These are phyloP conservation scores for Trematomus loennbergii DNA, from an alignment of 2,113 vertebrate genomes.

Conservation along the genomic window DNA sequence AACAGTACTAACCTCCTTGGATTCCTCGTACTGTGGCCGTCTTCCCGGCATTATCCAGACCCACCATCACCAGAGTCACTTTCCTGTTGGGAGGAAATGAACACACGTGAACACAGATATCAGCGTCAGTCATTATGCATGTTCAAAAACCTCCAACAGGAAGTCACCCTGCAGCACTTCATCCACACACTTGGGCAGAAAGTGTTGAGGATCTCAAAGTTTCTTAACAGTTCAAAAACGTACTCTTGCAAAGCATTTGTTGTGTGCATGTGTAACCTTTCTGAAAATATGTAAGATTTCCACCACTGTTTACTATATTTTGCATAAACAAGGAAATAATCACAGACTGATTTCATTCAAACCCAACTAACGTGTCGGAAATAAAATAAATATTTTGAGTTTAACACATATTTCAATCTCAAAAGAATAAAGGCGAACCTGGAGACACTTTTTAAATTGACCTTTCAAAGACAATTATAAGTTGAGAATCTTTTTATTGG, in stretches of 20 bases:
- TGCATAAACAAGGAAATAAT: too few relatives aligned
- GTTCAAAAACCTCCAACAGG: too few relatives aligned
- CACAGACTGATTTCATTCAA: background rate
- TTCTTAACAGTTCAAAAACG: background rate
- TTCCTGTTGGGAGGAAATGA: conserved; percentile 84
- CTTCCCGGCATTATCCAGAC: conserved; percentile 98
- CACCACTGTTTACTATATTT: background rate
- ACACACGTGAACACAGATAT: background rate
- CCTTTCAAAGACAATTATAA: too few relatives aligned
- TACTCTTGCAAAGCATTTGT: background rate
- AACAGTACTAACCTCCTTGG: conserved; percentile 90
- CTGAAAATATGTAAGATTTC: background rate
- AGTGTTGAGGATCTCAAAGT: background rate
- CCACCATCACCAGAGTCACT: conserved; percentile 96
- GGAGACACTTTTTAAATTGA: too few relatives aligned
- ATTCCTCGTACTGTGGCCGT: conserved; percentile 92
- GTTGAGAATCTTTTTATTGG: too few relatives aligned
- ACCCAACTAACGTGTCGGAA: background rate
- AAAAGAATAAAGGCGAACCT: too few relatives aligned
- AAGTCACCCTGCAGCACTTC: too few relatives aligned
- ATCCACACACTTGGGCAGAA: background rate
- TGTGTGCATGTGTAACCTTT: background rate
- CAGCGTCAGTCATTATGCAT: background rate
- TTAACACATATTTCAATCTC: too few relatives aligned
- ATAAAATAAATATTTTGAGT: too few relatives aligned